A percentile compares a stretch with the other conserved stretches of the same genome.
These are phyloP conservation scores for Pluvialis apricaria DNA, from an alignment of 2,113 vertebrate genomes.

Conservation along the genomic window DNA sequence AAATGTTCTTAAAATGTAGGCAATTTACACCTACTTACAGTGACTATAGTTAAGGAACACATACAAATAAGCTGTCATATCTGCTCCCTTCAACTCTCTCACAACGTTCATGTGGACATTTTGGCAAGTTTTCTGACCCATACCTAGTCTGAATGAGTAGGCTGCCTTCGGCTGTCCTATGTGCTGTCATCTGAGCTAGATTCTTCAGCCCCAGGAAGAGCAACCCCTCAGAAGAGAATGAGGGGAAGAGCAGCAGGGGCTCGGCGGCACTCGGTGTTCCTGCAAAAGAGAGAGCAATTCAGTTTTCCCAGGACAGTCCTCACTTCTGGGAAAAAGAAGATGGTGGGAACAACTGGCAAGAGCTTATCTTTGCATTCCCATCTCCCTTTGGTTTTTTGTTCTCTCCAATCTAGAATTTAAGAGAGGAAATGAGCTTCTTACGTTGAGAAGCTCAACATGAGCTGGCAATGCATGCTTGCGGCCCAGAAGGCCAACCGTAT, in stretches of 20 bases:
- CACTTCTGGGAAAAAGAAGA: neutral
- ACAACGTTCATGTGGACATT: neutral
- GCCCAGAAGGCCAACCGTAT: neutral
- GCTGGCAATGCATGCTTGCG: neutral
- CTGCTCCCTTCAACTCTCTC: conserved; percentile 15
- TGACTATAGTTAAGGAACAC: neutral
- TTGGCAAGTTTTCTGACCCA: conserved; percentile 6
- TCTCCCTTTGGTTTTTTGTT: neutral
- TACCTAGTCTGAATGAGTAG: neutral
- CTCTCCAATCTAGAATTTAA: neutral
- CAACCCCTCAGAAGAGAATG: accelerated
- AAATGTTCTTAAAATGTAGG: conserved; percentile 42
- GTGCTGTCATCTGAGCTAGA: neutral
- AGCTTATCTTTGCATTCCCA: accelerated
- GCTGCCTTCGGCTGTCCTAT: neutral
- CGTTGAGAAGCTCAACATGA: neutral
- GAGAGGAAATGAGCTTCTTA: neutral
- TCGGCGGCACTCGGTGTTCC: accelerated
- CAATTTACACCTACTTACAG: conserved; percentile 53
- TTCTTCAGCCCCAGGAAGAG: neutral
- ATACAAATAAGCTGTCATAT: neutral
- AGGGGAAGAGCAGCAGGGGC: neutral
- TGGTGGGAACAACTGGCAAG: accelerated
- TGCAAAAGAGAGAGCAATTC: accelerated
- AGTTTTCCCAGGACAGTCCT: neutral